Conservation (phyloP, 2,888 invertebrate genomes). For the Apamea monoglypha region DNA sequence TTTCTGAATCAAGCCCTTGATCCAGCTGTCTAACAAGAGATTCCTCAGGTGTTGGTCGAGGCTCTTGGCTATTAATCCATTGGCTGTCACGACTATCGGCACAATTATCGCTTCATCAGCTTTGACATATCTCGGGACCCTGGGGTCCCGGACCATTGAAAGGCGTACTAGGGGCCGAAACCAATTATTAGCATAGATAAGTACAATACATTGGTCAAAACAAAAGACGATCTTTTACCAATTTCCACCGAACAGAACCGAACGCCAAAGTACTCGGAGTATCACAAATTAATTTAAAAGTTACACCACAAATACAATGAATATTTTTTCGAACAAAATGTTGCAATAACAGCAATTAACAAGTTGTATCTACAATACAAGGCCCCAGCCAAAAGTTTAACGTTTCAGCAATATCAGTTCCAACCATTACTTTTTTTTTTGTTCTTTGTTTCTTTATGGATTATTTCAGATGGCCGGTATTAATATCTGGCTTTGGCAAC, state of each 20-base stretch:
- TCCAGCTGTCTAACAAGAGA: no score
- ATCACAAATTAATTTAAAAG: constrained; percentile 7
- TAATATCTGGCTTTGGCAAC: constrained; percentile 6
- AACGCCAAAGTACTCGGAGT: not conserved
- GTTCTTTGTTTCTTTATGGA: constrained; percentile 18
- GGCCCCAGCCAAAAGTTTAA: constrained; percentile 21
- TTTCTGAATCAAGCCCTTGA: no score
- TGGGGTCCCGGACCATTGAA: no score
- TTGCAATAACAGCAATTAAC: constrained; percentile 52
- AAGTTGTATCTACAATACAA: constrained; percentile 38
- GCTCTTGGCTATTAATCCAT: no score
- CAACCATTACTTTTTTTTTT: constrained; percentile 25
- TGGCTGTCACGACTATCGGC: no score
- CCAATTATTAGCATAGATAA: no score
- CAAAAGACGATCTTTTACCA: not conserved
- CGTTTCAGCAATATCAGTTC: constrained; percentile 31
- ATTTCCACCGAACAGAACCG: not conserved
- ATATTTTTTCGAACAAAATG: constrained; percentile 27
- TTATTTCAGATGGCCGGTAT: constrained; percentile 24
- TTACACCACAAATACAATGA: constrained; percentile 6
- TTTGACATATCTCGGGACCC: no score
- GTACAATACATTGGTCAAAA: not conserved
- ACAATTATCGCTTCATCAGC: no score
- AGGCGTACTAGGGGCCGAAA: no score
- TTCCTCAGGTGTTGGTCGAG: no score